phyloP scores from a whole-genome alignment of 2,113 vertebrate species.

The Nyctereutes procyonoides region DNA sequence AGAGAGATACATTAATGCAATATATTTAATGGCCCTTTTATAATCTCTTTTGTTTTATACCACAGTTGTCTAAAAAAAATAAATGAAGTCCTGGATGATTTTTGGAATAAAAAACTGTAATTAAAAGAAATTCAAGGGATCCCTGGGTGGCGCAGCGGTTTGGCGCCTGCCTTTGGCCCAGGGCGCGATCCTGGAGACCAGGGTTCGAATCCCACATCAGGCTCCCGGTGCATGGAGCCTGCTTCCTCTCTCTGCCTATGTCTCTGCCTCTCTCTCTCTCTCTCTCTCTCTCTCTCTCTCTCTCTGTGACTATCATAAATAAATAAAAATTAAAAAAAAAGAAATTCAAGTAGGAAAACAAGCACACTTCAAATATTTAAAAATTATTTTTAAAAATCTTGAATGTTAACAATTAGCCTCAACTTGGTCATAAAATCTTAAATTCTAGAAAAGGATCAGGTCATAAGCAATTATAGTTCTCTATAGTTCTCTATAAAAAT shows the following conservation, averaged over 20 bases:
- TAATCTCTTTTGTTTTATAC: conserved; percentile 18
- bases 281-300: too few relatives aligned
- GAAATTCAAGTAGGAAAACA: conserved; percentile 2
- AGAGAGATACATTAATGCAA: conserved; percentile 48
- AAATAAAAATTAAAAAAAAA: too few relatives aligned
- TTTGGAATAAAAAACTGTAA: neutral
- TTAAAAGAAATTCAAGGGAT: conserved; percentile 37
- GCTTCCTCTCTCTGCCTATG: too few relatives aligned
- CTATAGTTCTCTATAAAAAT: neutral
- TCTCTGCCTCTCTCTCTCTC: too few relatives aligned
- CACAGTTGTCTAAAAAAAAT: conserved; percentile 6
- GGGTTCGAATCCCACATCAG: too few relatives aligned
- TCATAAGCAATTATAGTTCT: neutral
- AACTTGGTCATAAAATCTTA: neutral
- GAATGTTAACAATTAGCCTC: conserved; percentile 12
- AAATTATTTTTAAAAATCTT: neutral
- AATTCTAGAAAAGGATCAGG: neutral
- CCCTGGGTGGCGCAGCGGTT: too few relatives aligned
- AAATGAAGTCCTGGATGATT: neutral
- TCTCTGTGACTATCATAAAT: too few relatives aligned
- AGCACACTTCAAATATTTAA: neutral
- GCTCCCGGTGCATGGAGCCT: too few relatives aligned
- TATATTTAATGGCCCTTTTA: neutral
- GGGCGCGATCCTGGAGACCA: too few relatives aligned
- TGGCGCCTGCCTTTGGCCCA: too few relatives aligned